Evolutionary conservation across 2,113 vertebrate species (phyloP), one percentile per base, ranked within the genome.

Genomic region (Pseudolaguvia tuberculata): DNA sequence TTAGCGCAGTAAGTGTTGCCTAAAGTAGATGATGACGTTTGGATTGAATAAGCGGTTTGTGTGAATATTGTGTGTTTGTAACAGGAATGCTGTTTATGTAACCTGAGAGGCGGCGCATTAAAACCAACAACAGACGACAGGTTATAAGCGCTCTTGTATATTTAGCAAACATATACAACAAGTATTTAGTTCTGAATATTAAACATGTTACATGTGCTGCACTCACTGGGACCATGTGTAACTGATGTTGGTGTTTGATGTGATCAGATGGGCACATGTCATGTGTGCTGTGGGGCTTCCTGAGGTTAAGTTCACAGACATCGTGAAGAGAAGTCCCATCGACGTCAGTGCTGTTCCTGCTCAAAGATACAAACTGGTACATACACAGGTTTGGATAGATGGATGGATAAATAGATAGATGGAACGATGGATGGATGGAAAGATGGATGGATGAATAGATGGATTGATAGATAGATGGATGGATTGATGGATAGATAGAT

Each of bases 51-150:
- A 7, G 21, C 12, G 4, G 25, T 55, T n/a, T 29, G 5, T 25
- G 47, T 9, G 25, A 47, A 23, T 15, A 8, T 21, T 51, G 5
- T 80, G 14, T 61, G 2, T 73, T 20, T 61, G 25, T 63, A 79
- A 80, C 84, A 98, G 96, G 95, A 97, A 80, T 98, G 96, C 85
- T 96, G 94, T 88, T 93, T 98, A 15, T 99, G 97, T 89, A 98
- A 93, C 89, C 91, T 99, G 84, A 90, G 96, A 90, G 97, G 96
- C 52, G 97, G 97, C 71, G 97, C 96, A 17, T 90, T 99, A 77
- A 98, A 98, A 87, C 88, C 91, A 89, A 98, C 97, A 61, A 92
- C 91, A 72, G 93, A 96, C 62, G 87, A 93, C 82, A 95, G 92
- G 96, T 97, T 92, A 94, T 90, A n/a, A 12, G 1, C 39, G 12